These are phyloP conservation scores for Rachycentron canadum DNA, from an alignment of 2,797 vertebrate species.

Conservation along the genomic window DNA sequence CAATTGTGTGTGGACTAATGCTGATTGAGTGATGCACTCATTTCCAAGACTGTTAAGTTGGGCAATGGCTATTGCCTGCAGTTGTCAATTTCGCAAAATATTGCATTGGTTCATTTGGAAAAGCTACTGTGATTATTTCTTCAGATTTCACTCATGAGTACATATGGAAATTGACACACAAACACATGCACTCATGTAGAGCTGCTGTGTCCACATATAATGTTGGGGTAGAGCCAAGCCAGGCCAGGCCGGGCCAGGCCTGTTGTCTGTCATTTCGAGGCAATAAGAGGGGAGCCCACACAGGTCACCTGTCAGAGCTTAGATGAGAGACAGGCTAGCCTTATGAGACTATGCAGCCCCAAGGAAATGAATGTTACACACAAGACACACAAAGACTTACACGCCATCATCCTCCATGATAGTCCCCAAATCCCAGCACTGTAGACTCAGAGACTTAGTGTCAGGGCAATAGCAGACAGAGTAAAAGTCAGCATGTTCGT, in stretches of 20 bases:
- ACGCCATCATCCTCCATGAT: constrained; percentile 35
- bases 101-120: background rate
- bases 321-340: constrained; percentile 67
- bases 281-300: constrained; percentile 73
- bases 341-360: constrained; percentile 69
- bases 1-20: background rate
- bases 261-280: constrained; percentile 74
- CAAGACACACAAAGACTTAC: constrained; percentile 57
- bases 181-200: constrained; percentile 8
- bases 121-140: too few species aligned
- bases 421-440: constrained; percentile 43
- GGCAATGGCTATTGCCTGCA: background rate
- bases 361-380: constrained; percentile 76
- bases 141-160: constrained; percentile 24
- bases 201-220: constrained; percentile 21
- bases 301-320: constrained; percentile 72
- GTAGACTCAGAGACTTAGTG: constrained; percentile 40
- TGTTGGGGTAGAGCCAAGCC: constrained; percentile 30
- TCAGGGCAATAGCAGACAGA: constrained; percentile 52
- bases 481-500: constrained; percentile 12
- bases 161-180: constrained; percentile 22
- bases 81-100: background rate
- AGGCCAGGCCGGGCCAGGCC: constrained; percentile 10
- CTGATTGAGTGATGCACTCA: background rate
- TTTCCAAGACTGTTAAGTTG: background rate